Conservation (phyloP, 2,797 vertebrate species). For the Sebastes itinus region DNA sequence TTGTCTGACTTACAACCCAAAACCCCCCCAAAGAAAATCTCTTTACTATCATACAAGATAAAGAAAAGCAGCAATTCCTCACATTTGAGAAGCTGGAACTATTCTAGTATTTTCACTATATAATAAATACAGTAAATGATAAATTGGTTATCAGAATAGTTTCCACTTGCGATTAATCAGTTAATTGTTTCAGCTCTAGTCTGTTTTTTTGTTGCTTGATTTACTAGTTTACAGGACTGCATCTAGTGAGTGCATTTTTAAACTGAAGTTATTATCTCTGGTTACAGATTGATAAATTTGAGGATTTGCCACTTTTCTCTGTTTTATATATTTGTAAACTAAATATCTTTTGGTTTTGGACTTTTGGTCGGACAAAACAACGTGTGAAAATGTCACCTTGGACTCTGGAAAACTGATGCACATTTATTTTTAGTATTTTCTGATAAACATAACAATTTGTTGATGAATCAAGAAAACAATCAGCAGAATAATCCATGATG, state of each 20-base stretch:
- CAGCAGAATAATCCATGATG: background rate
- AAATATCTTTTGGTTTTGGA: background rate
- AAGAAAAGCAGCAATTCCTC: constrained; percentile 7
- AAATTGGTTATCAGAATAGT: background rate
- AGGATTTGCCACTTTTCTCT: background rate
- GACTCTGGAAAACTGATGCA: background rate
- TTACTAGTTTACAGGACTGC: background rate
- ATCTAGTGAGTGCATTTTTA: background rate
- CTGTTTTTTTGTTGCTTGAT: background rate
- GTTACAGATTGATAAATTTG: background rate
- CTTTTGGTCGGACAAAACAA: background rate
- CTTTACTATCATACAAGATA: constrained; percentile 14
- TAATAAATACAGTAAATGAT: background rate
- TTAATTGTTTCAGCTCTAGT: background rate
- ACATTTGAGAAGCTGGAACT: background rate
- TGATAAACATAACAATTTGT: background rate
- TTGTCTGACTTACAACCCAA: background rate
- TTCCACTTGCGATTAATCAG: background rate
- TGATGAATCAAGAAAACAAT: constrained; percentile 2
- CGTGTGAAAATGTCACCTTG: background rate
- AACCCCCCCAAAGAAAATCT: background rate
- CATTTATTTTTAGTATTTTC: background rate
- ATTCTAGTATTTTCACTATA: background rate
- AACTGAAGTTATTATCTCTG: background rate
- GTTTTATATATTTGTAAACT: background rate